phyloP scores from a whole-genome alignment of 37 sponge, comb jelly and placozoan genomes.

The Halichondria panicea region DNA sequence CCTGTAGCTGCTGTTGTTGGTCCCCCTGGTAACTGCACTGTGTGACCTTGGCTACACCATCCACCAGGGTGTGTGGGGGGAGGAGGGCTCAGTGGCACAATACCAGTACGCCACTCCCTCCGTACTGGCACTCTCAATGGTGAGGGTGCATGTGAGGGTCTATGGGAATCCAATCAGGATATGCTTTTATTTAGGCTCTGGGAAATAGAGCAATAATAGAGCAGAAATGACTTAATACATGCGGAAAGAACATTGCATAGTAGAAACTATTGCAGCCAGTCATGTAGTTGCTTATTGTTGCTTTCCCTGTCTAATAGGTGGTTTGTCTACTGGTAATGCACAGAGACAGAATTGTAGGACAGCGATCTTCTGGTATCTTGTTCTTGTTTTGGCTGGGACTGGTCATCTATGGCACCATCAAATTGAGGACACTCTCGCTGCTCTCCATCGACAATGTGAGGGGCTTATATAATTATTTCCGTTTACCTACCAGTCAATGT shows the following conservation, averaged over 20 bases:
- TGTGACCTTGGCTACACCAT: conserved; percentile 46
- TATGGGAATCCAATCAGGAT: no score
- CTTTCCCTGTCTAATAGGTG: conserved; percentile 28
- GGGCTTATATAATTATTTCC: no score
- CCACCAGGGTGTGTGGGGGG: conserved; percentile 1
- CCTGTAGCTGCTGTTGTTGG: conserved; percentile 25
- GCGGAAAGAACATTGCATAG: no score
- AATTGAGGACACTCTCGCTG: conserved; percentile 56
- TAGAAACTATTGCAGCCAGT: no score
- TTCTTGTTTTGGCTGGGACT: conserved; percentile 72
- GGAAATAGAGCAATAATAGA: no score
- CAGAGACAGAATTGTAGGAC: conserved; percentile 36
- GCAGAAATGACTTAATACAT: no score
- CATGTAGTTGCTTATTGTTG: no score
- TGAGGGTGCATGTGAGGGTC: no score
- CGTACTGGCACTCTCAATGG: conserved; percentile 44
- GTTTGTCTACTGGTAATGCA: conserved; percentile 38
- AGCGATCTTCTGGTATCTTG: conserved; percentile 62
- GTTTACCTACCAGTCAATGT: no score
- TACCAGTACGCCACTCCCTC: conserved; percentile 62
- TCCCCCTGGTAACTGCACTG: conserved; percentile 35
- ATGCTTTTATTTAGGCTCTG: no score
- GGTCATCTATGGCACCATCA: conserved; percentile 52
- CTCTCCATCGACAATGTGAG: conserved; percentile 33
- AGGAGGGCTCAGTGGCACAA: conserved; percentile 13